Evolutionary conservation across 2,113 vertebrate species (phyloP).

Genomic region (Porphyrio hochstetteri): DNA sequence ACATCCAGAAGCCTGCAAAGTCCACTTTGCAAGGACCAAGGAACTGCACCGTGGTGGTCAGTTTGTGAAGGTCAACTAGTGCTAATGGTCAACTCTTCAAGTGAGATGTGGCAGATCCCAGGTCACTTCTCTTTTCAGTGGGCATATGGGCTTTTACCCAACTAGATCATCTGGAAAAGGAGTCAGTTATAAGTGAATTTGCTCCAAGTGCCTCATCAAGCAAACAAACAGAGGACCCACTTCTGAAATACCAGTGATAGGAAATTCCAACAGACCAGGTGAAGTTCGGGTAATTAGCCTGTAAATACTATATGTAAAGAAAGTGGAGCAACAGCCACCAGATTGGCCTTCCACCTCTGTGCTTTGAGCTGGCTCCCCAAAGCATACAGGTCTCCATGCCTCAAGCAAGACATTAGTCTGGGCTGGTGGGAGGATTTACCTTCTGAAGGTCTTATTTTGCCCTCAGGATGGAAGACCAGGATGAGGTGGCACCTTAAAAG

Average conservation of each 20-base stretch:
- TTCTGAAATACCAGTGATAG: not conserved
- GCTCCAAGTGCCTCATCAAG: not conserved
- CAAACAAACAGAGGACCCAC: not conserved
- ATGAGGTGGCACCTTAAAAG: not conserved
- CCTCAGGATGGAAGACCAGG: not conserved
- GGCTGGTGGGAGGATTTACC: not conserved
- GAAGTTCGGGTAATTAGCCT: not conserved
- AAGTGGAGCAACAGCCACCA: not conserved
- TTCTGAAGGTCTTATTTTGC: not conserved
- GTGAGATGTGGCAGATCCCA: not conserved
- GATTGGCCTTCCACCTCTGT: fast-evolving
- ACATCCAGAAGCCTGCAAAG: not conserved
- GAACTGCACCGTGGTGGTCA: not conserved
- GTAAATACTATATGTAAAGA: not conserved
- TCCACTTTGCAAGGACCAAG: fast-evolving
- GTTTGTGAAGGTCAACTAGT: not conserved
- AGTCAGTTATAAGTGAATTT: not conserved
- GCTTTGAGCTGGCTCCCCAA: not conserved
- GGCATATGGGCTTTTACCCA: not conserved
- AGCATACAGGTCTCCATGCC: not conserved
- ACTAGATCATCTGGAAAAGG: not conserved
- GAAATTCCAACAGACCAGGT: not conserved
- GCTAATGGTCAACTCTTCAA: not conserved
- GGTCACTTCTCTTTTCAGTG: not conserved
- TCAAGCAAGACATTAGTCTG: not conserved